Evolutionary conservation across 1,140 invertebrate genomes (phyloP).

Genomic region (Dufourea novaeangliae): DNA sequence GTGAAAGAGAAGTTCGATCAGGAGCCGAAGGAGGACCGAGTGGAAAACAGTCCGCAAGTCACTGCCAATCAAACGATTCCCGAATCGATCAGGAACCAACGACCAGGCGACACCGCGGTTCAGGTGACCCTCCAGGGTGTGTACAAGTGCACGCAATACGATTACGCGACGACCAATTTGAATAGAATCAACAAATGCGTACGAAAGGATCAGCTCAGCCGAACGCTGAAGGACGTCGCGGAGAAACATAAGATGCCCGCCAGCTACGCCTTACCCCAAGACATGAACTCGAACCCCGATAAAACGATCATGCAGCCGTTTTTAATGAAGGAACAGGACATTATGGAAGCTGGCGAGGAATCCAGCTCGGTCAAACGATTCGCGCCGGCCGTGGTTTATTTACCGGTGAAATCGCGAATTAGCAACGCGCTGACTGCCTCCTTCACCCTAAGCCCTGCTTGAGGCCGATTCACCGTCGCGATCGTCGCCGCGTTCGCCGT

Average conservation of each 20-base stretch:
- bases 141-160: constrained; percentile 86
- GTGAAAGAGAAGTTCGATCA: constrained; percentile 36
- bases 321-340: constrained; percentile 86
- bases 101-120: constrained; percentile 74
- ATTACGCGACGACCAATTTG: constrained; percentile 84
- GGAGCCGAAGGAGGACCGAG: constrained; percentile 71
- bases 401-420: constrained; percentile 93
- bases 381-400: constrained; percentile 94
- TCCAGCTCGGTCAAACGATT: constrained; percentile 81
- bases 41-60: constrained; percentile 66
- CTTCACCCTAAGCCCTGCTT: constrained; percentile 95
- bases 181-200: constrained; percentile 86
- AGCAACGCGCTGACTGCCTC: constrained; percentile 91
- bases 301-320: constrained; percentile 92
- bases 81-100: constrained; percentile 66
- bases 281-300: constrained; percentile 76
- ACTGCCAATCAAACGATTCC: constrained; percentile 42
- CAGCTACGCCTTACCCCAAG: constrained; percentile 83
- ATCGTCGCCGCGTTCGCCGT: not conserved
- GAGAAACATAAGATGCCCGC: constrained; percentile 83
- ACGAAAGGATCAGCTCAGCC: constrained; percentile 82
- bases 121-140: constrained; percentile 78
- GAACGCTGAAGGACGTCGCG: constrained; percentile 82
- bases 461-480: constrained; percentile 43
- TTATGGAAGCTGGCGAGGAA: constrained; percentile 65